Base-by-base conservation (phyloP, 2,113 vertebrate genomes). In the Athene noctua region DNA sequence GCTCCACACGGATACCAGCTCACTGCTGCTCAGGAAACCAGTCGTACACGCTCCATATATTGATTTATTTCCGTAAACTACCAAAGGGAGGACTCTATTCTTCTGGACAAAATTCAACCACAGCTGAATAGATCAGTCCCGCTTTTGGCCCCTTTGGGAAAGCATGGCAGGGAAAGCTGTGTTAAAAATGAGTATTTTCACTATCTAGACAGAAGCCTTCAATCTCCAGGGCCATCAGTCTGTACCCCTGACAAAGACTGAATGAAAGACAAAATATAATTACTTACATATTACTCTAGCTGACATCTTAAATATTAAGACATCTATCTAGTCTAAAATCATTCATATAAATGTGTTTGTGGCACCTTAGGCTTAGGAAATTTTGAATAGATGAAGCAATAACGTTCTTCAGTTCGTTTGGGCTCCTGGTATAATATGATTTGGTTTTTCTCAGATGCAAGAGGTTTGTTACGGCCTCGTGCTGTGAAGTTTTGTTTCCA, bases 301-400 rank as follows among this genome's bases (percentile, higher is more conserved):
- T 89, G 91, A 92, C 84, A 75, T 80, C 91, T 88, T 71, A 72
- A 96, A 82, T 93, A 93, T 86, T 93, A 61, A 91, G 91, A 91
- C 91, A 89, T 89, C 72, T 75, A 40, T 47, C 36, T 74, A 42
- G 62, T 49, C 81, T 80, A 30, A 40, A 95, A 89, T 95, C 88
- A n/a, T 72, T 72, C 91, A 32, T 29, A 30, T 14, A 29, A 75
- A 49, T 13, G 88, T 72, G 86, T 90, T 84, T 90, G 85, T 75
- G 77, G 77, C 72, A 93, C 78, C 80, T 68, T 27, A 72, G 86
- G 82, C 70, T 74, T 10, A 61, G 77, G 85, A 83, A 80, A 20
- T 63, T 80, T 38, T 42, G 57, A 57, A 2, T 4, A 75, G 83
- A 58, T 26, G 54, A 72, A 87, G 62, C 1, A 10, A 15, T 75